phyloP scores from a whole-genome alignment of 2,113 vertebrate species.

The Bombycilla garrulus region DNA sequence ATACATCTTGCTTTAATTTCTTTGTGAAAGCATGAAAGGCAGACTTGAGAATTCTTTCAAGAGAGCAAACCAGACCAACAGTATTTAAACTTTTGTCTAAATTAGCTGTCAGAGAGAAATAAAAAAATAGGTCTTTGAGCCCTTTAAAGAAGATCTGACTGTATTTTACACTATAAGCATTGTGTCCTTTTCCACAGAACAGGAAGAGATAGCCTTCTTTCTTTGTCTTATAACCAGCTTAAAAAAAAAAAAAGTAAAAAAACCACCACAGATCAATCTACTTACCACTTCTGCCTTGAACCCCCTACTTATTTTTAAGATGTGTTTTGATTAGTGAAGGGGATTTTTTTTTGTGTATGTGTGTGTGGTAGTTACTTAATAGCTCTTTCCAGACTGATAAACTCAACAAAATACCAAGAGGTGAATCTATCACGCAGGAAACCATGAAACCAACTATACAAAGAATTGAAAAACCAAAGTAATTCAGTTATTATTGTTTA shows the following conservation, averaged over 20 bases:
- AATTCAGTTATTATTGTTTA: not conserved
- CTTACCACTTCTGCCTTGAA: not conserved
- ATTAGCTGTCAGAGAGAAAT: not conserved
- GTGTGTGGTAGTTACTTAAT: not conserved
- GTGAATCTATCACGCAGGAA: not conserved
- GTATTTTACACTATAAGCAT: not conserved
- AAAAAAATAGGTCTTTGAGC: not conserved
- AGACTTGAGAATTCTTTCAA: not conserved
- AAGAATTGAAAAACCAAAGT: not conserved
- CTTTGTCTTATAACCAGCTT: not conserved
- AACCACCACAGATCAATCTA: not conserved
- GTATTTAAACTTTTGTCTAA: not conserved
- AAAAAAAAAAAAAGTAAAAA: not conserved
- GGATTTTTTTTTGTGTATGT: not conserved
- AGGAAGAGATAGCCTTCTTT: slow-evolving; percentile 19
- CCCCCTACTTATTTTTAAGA: not conserved
- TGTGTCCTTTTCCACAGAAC: not conserved
- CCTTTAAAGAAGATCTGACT: not conserved
- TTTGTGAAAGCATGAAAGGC: not conserved
- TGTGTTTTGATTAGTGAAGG: not conserved
- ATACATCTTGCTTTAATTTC: not conserved
- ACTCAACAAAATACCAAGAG: not conserved
- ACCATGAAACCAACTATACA: not conserved
- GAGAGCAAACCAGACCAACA: not conserved
- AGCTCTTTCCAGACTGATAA: not conserved